Evolutionary conservation across 2,797 vertebrate genomes (phyloP).

Genomic region (Forpus xanthops): DNA sequence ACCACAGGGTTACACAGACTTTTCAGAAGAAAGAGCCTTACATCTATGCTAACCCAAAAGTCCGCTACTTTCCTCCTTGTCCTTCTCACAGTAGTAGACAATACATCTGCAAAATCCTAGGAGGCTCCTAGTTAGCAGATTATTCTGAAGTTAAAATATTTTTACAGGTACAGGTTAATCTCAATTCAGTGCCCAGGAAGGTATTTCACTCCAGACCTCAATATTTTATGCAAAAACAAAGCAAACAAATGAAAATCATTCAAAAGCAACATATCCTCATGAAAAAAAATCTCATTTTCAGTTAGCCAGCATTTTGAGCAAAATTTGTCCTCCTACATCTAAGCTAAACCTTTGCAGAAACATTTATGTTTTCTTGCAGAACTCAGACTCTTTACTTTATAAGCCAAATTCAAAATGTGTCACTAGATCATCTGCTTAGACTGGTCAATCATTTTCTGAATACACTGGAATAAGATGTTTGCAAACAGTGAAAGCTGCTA

Average conservation of each 20-base stretch:
- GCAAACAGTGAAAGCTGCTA: not conserved
- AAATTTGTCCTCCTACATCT: not conserved
- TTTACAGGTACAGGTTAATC: not conserved
- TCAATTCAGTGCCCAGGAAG: not conserved
- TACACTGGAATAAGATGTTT: not conserved
- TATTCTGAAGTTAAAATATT: not conserved
- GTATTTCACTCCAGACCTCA: not conserved
- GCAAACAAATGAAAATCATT: not conserved
- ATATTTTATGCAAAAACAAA: not conserved
- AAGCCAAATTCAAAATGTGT: not conserved
- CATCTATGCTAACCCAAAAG: not conserved
- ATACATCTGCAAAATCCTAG: not conserved
- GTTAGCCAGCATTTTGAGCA: not conserved
- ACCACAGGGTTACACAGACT: not conserved
- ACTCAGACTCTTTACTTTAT: not conserved
- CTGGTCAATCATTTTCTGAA: not conserved
- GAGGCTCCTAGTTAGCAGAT: not conserved
- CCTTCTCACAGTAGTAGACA: not conserved
- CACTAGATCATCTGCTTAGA: not conserved
- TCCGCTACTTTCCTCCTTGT: not conserved
- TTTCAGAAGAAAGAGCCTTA: not conserved
- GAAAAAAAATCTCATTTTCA: not conserved
- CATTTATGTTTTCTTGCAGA: not conserved
- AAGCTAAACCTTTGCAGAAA: not conserved
- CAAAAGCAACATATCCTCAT: not conserved